These are phyloP conservation scores for Troides helena DNA, from an alignment of 2,888 invertebrate species.

Conservation along the genomic window DNA sequence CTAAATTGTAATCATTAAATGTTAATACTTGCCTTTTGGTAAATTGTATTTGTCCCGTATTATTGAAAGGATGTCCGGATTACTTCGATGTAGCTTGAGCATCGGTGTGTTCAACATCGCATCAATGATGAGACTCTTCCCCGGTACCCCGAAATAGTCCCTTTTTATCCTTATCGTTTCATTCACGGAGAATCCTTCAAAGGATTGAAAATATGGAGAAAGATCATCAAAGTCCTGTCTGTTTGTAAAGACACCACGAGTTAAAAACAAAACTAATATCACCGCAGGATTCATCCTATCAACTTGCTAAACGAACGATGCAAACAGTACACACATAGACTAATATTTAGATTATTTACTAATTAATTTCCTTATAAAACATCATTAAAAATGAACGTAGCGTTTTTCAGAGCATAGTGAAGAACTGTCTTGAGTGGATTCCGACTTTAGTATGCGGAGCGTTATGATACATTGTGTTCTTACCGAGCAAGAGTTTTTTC, in stretches of 20 bases:
- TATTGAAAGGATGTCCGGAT: conserved; percentile 52
- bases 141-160: conserved; percentile 6
- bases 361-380: background rate
- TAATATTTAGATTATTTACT: background rate
- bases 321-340: background rate
- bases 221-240: conserved; percentile 36
- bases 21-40: conserved; percentile 55
- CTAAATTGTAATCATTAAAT: too few species aligned
- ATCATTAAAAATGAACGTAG: background rate
- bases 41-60: conserved; percentile 60
- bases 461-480: background rate
- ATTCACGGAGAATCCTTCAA: conserved; percentile 42
- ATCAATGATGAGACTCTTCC: conserved; percentile 55
- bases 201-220: conserved; percentile 46
- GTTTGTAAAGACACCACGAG: conserved; percentile 18
- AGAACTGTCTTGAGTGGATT: background rate
- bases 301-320: background rate
- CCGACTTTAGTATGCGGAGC: background rate
- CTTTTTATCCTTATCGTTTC: conserved; percentile 2
- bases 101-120: conserved; percentile 56
- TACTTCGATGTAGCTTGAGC: conserved; percentile 45
- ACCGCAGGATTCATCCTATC: background rate
- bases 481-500: background rate
- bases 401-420: background rate
- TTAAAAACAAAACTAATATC: conserved; percentile 8